Evolutionary conservation across 2,797 vertebrate species (phyloP).

Genomic region (Phaenicophaeus curvirostris): DNA sequence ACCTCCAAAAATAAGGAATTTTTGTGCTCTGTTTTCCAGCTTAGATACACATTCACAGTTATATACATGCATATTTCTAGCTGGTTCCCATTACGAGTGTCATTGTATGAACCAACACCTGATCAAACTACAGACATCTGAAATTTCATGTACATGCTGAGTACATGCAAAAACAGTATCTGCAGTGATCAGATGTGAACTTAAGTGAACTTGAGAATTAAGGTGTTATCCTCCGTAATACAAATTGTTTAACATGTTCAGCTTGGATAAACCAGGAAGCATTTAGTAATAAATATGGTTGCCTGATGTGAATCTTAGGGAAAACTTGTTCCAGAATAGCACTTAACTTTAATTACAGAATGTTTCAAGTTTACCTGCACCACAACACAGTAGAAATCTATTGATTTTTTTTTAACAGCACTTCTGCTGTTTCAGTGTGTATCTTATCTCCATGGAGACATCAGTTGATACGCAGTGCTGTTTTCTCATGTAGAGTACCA

Average conservation of each 20-base stretch:
- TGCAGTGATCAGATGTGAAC: background rate
- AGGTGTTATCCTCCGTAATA: background rate
- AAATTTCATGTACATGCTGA: background rate
- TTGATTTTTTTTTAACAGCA: background rate
- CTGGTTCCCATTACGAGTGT: background rate
- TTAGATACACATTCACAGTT: background rate
- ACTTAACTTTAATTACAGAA: background rate
- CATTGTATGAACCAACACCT: background rate
- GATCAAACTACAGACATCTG: rapidly evolving
- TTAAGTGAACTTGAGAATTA: background rate
- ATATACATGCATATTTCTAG: background rate
- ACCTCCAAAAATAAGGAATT: background rate
- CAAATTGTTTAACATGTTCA: background rate
- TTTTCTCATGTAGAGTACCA: background rate
- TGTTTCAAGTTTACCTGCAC: background rate
- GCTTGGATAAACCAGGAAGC: background rate
- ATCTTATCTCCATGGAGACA: background rate
- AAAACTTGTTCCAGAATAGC: background rate
- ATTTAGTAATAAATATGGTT: background rate
- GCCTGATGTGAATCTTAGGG: background rate
- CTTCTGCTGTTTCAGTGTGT: background rate
- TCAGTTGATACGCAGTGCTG: background rate
- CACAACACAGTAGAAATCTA: background rate
- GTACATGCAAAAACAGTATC: background rate
- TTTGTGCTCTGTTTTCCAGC: background rate